Base-by-base conservation (phyloP, 2,113 vertebrate species). In the Actenoides lindsayi region DNA sequence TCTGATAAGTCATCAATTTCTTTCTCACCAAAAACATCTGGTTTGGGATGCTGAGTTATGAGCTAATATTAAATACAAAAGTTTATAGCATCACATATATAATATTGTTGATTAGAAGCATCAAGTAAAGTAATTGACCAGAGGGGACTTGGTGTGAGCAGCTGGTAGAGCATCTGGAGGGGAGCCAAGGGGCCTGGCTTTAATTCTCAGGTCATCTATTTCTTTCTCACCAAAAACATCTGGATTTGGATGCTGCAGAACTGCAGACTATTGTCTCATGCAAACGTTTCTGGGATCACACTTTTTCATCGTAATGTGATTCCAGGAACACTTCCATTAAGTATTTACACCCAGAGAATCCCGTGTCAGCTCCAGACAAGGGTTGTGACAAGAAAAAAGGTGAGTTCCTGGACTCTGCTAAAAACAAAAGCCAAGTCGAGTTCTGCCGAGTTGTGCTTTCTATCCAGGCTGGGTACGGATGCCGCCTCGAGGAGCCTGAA, bases 11-110 rank as follows among this genome's bases (percentile, higher is more conserved):
- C 98, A 98, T 98, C 98, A 98, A 98, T 98, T 98, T 98, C 97
- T 97, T 98, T 98, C 97, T 98, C 98, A 97, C 98, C 97, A 96
- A 86, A 98, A 98, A 97, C 98, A 98, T 98, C 98, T 98, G 98
- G 97, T 96, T 98, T 95, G 60, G 97, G 97, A 95, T 95, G 95
- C 95, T 98, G 98, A 98, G 93, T 98, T 98, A 98, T 98, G 98
- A 98, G 97, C 98, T 98, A 98, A 98, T 98, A 98, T 98, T 97
- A 97, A 98, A 97, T 98, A 97, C 97, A 98, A 98, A 97, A 96
- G 97, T 98, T 98, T 98, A 98, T 98, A 97, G 98, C 96, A 98
- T 98, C 97, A 89, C 98, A 98, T 98, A 98, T 98, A 98, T 97
- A 98, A 98, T 96, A 95, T 96, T 97, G 96, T 93, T 98, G 98